phyloP scores from a whole-genome alignment of 2,797 vertebrate species.

The Rhinichthys osculus region DNA sequence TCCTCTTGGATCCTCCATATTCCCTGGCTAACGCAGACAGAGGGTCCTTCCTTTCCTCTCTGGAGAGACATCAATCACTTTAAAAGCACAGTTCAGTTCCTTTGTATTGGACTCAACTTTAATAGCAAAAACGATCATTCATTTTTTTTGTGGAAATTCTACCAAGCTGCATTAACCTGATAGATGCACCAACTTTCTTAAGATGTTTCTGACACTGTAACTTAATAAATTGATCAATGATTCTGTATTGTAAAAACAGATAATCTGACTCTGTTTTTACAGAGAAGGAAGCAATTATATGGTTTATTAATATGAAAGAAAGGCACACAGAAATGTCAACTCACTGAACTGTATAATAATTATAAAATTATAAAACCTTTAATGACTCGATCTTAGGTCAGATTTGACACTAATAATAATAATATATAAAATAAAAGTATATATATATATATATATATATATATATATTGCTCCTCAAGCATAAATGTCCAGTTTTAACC shows the following conservation, averaged over 20 bases:
- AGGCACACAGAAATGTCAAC: background rate
- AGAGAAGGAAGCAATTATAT: no score
- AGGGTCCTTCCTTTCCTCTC: conserved; percentile 88
- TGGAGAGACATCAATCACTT: conserved; percentile 62
- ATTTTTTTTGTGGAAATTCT: background rate
- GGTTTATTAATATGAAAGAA: background rate
- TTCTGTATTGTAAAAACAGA: background rate
- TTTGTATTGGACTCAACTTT: conserved; percentile 5
- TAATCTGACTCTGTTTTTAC: background rate
- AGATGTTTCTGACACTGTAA: background rate
- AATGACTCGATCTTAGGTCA: no score
- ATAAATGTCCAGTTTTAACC: no score
- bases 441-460: no score
- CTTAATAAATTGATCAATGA: background rate
- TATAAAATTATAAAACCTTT: no score
- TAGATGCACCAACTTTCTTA: background rate
- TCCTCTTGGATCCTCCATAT: conserved; percentile 89
- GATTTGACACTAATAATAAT: no score
- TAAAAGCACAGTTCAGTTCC: conserved; percentile 20
- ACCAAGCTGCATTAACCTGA: background rate
- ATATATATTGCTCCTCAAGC: no score
- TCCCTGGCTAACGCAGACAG: conserved; percentile 85
- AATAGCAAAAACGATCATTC: conserved; percentile 19
- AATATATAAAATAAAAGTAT: no score
- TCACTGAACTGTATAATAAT: background rate